Percentiles rank a stretch among this genome's conserved stretches.
These are phyloP conservation scores for Mesembrinibis cayennensis DNA, from an alignment of 2,113 vertebrate species.

Conservation along the genomic window DNA sequence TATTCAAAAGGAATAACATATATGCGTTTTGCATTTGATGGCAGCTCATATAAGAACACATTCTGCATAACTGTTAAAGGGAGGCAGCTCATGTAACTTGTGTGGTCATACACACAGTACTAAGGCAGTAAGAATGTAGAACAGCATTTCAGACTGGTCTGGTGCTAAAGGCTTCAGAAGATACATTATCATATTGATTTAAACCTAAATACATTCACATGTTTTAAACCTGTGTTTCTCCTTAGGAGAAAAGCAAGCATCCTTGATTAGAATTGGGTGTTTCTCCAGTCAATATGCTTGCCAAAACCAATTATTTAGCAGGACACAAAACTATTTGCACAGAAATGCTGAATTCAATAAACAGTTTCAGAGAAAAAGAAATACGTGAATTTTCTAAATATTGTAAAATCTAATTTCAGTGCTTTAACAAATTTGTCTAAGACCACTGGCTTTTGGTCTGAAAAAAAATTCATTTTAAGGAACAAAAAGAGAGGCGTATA, in stretches of 20 bases:
- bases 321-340: not conserved
- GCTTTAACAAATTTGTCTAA: not conserved
- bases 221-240: not conserved
- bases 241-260: not conserved
- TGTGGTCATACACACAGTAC: not conserved
- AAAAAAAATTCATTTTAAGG: not conserved
- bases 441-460: not conserved
- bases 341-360: not conserved
- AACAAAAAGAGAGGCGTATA: not conserved
- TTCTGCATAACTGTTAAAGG: not conserved
- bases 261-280: not conserved
- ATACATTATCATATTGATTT: not conserved
- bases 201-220: not conserved
- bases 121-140: not conserved
- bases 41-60: not conserved
- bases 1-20: not conserved
- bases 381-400: not conserved
- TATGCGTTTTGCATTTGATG: not conserved
- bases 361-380: not conserved
- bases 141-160: not conserved
- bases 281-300: not conserved
- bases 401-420: not conserved
- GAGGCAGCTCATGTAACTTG: not conserved
- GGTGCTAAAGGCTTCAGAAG: not conserved
- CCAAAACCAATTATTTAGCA: not conserved